These are phyloP conservation scores for Melipona quadrifasciata DNA, from an alignment of 1,140 invertebrate species.

Conservation along the genomic window DNA sequence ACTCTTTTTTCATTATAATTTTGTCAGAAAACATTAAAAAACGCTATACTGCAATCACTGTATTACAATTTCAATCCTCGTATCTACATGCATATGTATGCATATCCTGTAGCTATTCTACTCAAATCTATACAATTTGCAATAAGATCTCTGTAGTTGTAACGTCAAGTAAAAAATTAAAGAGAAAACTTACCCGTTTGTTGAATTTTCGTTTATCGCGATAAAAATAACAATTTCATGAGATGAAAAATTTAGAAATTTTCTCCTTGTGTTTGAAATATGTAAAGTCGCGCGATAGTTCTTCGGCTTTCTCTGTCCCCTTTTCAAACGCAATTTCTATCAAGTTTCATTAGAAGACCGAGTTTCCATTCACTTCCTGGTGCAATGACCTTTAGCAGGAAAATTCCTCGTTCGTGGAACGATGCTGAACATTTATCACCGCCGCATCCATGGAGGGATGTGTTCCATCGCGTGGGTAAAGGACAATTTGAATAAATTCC, in stretches of 20 bases:
- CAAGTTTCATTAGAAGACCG: background rate
- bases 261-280: too few relatives aligned
- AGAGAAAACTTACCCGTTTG: too few relatives aligned
- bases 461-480: background rate
- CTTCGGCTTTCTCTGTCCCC: slow-evolving; percentile 31
- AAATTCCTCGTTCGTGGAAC: slow-evolving; percentile 1
- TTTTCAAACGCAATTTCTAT: slow-evolving; percentile 27
- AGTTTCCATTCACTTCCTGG: slow-evolving; percentile 37
- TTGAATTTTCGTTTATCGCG: too few relatives aligned
- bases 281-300: background rate
- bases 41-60: too few relatives aligned
- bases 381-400: slow-evolving; percentile 32
- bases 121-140: background rate
- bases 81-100: background rate
- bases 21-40: background rate
- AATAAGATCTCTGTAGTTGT: background rate
- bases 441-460: too few relatives aligned
- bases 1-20: background rate
- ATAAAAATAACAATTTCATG: too few relatives aligned
- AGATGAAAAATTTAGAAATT: too few relatives aligned
- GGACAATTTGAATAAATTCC: slow-evolving; percentile 28
- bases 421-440: background rate
- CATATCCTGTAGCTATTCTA: background rate
- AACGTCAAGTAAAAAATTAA: too few relatives aligned
- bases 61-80: background rate